Evolutionary conservation across 2,888 invertebrate genomes (phyloP).

Genomic region (Drosophila flavopinicola): DNA sequence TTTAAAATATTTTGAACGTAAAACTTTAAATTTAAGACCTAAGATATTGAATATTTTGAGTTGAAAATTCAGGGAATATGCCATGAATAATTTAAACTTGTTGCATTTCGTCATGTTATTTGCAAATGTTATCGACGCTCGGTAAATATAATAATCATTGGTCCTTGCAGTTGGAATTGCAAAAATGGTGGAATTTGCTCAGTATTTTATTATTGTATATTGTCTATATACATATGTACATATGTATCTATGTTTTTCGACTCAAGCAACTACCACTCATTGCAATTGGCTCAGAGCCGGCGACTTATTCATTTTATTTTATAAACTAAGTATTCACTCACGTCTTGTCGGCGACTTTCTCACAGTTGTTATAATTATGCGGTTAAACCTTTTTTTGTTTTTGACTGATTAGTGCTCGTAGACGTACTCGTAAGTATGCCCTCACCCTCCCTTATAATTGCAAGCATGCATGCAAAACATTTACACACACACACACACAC

Average conservation of each 20-base stretch:
- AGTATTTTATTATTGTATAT: too few species aligned
- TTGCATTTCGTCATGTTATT: background rate
- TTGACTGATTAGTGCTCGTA: slow-evolving; percentile 62
- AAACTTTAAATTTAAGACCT: too few species aligned
- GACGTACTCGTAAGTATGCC: slow-evolving; percentile 27
- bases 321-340: slow-evolving; percentile 30
- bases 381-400: slow-evolving; percentile 55
- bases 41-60: too few species aligned
- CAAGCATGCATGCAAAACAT: slow-evolving; percentile 73
- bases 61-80: too few species aligned
- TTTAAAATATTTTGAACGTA: too few species aligned
- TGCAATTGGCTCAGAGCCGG: slow-evolving; percentile 4
- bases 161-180: too few species aligned
- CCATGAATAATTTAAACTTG: background rate
- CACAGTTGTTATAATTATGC: slow-evolving; percentile 65
- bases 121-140: background rate
- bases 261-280: background rate
- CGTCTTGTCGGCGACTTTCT: slow-evolving; percentile 55
- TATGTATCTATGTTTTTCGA: background rate
- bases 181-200: too few species aligned
- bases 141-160: background rate
- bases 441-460: slow-evolving; percentile 78
- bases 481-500: slow-evolving; percentile 43
- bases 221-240: too few species aligned
- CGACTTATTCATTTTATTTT: slow-evolving; percentile 28